Base-by-base conservation (phyloP, 2,888 invertebrate species). In the Heteromyza rotundicornis region DNA sequence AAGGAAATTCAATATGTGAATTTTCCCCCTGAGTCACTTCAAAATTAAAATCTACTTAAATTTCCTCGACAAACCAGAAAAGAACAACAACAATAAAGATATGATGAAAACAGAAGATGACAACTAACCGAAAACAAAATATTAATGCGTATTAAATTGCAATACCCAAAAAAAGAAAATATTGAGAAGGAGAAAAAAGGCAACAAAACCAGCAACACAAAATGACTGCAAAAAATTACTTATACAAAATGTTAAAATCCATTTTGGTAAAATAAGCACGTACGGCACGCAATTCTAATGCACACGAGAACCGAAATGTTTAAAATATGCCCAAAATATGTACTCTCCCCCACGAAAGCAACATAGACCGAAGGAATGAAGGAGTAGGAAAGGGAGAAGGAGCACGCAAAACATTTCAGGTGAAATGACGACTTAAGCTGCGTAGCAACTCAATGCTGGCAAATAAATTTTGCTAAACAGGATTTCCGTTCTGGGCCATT, bases 111-210 rank as follows among this genome's bases (percentile, higher is more conserved):
- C n/a, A n/a, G n/a, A n/a, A n/a, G n/a, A n/a, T n/a, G n/a, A n/a
- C n/a, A n/a, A n/a, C n/a, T n/a, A n/a, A n/a, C n/a, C n/a, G 7
- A 40, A 40, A 40, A n/a, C 14, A 7, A 7, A 40, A 40, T n/a
- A 40, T 40, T 40, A 40, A 40, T 40, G 40, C 40, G 40, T 40
- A 40, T 40, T n/a, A 40, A 40, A 40, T 40, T 40, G 12, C 40
- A 32, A 32, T 32, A 32, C n/a, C n/a, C n/a, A n/a, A n/a, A n/a
- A n/a, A n/a, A n/a, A n/a, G n/a, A n/a, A n/a, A n/a, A n/a, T n/a
- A n/a, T n/a, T n/a, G n/a, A n/a, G 32, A 32, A 32, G 12, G 7
- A 8, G 32, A 12, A 32, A 32, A 32, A 32, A 32, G 5, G 12
- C 12, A 32, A 32, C 32, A 12, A 5, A 32, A 5, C 5, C 32